A percentile compares a stretch with the other conserved stretches of the same genome.
Conservation (phyloP, 2,888 invertebrate genomes). For the Limulus polyphemus region DNA sequence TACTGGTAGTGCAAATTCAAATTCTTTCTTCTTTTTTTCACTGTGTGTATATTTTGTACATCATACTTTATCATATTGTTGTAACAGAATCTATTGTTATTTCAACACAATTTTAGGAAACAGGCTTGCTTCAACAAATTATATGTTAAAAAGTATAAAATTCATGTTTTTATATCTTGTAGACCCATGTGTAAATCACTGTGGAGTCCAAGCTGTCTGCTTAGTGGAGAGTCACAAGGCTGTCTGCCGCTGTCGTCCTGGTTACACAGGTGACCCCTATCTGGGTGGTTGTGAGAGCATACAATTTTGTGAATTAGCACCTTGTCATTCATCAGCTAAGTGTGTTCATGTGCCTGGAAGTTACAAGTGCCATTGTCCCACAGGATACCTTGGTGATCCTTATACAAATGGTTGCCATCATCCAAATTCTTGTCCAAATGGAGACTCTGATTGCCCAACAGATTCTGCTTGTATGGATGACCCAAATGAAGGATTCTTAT, state of each 20-base stretch:
- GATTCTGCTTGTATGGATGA: slow-evolving; percentile 33
- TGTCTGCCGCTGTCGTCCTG: slow-evolving; percentile 73
- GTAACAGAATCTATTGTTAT: no score
- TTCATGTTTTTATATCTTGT: no score
- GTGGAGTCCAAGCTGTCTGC: slow-evolving; percentile 76
- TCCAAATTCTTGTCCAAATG: slow-evolving; percentile 48
- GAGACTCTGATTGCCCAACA: background rate
- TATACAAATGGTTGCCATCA: slow-evolving; percentile 45
- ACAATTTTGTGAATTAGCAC: slow-evolving; percentile 35
- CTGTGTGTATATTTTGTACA: no score
- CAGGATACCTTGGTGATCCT: slow-evolving; percentile 30
- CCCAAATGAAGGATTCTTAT: slow-evolving; percentile 42
- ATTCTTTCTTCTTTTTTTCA: no score
- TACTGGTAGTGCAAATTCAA: no score
- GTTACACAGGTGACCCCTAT: slow-evolving; percentile 60
- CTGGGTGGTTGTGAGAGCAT: slow-evolving; percentile 30
- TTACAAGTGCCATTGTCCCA: slow-evolving; percentile 27
- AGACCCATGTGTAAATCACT: slow-evolving; percentile 67
- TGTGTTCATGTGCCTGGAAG: slow-evolving; percentile 66
- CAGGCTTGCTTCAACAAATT: no score
- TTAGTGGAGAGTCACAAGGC: slow-evolving; percentile 70
- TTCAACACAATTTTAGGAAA: no score
- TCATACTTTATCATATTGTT: no score
- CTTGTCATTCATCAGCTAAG: slow-evolving; percentile 66
- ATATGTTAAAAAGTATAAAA: no score